Base-by-base conservation (phyloP, 2,888 invertebrate genomes). In the Polyploca ridens region DNA sequence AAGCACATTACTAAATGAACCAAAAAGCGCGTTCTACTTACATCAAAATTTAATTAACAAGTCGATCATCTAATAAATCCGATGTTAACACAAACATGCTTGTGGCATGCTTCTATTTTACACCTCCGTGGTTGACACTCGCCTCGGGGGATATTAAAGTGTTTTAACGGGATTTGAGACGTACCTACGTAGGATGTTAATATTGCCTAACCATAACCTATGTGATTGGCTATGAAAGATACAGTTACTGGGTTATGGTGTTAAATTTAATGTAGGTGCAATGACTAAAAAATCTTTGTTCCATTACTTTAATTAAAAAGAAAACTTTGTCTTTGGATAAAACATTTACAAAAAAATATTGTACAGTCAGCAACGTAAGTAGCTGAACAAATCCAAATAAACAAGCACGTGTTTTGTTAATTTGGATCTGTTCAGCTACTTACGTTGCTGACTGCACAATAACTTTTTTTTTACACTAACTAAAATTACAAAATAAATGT, bases 81-180 rank as follows among this genome's bases (percentile, higher is more conserved):
- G 16, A 60, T 5, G 41, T 16, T 38, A 38, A 75, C 72, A 66
- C 7, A n/a, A 46, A 5, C 1, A 5, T n/a, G 46, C n/a, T 54
- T 0, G 16, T 54, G 19, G 46, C 46, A 46, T 19, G 19, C 19
- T 54, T 19, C n/a, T 49, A 49, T 49, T 19, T 19, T 19, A 54
- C 19, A 19, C 54, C 54, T 54, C 4, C 49, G 19, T 19, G 54
- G 54, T 54, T 54, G 54, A 54, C 54, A 54, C 16, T 7, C 33
- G 33, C 33, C 58, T n/a, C 58, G 6, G 58, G 58, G 33, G 14
- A 33, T 33, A 33, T 33, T 59, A 59, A n/a, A 59, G n/a, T 59
- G 33, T 54, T 19, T 10, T 54, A 54, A 54, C 54, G 54, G 54
- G 4, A 54, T 19, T 10, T 10, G 19, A 54, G 19, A 54, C 19